A percentile compares a stretch with the other conserved stretches of the same genome.
Conservation (phyloP, 92 coral and sea anemone genomes). For the Phenganax marumi region DNA sequence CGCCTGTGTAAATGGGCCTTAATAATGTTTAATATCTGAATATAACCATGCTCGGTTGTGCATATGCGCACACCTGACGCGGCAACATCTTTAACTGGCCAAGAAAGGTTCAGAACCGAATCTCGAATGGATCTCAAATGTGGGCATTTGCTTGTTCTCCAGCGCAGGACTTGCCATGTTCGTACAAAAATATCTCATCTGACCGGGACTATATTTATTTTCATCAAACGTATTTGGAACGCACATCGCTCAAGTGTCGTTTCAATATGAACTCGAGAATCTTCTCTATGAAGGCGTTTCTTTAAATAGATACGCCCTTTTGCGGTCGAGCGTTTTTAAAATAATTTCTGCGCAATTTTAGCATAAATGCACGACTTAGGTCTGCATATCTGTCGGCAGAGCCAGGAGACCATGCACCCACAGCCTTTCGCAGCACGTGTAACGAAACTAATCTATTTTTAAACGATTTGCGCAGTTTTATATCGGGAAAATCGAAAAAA, state of each 20-base stretch:
- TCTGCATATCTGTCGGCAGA: neutral
- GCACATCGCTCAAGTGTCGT: neutral
- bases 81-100: too few species aligned
- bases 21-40: too few species aligned
- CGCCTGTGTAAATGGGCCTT: too few species aligned
- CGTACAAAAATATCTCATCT: too few species aligned
- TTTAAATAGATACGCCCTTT: neutral
- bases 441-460: conserved; percentile 1
- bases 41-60: too few species aligned
- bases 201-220: too few species aligned
- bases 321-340: neutral
- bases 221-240: neutral
- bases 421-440: neutral
- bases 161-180: too few species aligned
- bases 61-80: too few species aligned
- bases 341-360: neutral
- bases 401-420: neutral
- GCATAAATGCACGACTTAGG: neutral
- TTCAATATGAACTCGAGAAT: neutral
- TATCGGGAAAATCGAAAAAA: neutral
- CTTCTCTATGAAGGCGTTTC: neutral
- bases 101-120: too few species aligned
- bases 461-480: neutral
- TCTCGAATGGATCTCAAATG: too few species aligned
- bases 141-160: too few species aligned